Conservation (phyloP, 1,140 invertebrate genomes). For the Harpegnathos saltator region DNA sequence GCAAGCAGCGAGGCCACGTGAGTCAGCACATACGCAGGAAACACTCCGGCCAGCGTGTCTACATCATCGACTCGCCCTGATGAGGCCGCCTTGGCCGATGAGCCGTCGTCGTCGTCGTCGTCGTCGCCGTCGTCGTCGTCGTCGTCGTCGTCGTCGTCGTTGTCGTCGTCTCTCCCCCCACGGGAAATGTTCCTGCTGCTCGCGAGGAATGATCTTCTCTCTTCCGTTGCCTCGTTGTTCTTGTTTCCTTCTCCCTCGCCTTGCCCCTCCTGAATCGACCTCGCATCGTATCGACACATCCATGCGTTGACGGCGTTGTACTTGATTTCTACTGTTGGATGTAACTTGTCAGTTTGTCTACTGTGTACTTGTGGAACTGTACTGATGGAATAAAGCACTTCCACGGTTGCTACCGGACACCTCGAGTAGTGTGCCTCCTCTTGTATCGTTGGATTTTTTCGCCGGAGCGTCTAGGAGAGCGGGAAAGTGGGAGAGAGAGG, state of each 20-base stretch:
- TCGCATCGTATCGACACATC: neutral
- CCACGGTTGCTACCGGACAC: neutral
- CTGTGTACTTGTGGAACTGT: constrained; percentile 29
- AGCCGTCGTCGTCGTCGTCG: neutral
- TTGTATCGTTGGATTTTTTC: neutral
- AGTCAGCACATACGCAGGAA: constrained; percentile 85
- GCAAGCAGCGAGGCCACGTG: constrained; percentile 87
- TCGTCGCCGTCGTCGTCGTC: neutral
- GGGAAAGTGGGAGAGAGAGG: too few species aligned
- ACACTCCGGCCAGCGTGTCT: constrained; percentile 81
- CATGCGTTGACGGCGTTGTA: neutral
- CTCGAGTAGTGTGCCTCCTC: constrained; percentile 2
- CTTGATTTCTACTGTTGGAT: constrained; percentile 2
- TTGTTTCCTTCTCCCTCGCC: neutral
- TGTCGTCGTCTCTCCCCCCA: neutral
- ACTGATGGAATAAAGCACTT: constrained; percentile 65
- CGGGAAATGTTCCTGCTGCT: too few species aligned
- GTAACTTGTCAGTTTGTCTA: constrained; percentile 30
- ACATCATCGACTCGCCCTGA: constrained; percentile 81
- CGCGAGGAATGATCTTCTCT: neutral
- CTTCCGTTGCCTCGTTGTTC: neutral
- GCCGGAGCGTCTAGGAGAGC: too few species aligned
- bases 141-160: neutral
- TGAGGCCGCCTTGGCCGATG: neutral
- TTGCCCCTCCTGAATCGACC: neutral